These are phyloP conservation scores for Pantala flavescens DNA, from an alignment of 1,140 invertebrate species.

Conservation along the genomic window DNA sequence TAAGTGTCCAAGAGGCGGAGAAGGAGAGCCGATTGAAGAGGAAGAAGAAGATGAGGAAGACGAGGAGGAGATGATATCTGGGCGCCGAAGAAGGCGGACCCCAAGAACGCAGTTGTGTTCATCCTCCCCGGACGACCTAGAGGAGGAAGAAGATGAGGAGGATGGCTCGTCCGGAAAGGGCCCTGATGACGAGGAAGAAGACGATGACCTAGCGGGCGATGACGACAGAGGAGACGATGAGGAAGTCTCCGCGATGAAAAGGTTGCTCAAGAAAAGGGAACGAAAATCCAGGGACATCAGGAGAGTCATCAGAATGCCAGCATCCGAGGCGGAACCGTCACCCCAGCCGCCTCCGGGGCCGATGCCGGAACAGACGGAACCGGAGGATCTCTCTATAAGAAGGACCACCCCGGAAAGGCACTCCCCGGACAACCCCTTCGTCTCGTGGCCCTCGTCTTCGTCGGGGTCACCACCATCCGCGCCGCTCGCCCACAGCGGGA, in stretches of 20 bases:
- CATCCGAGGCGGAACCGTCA: conserved; percentile 25
- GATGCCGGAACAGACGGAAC: conserved; percentile 74
- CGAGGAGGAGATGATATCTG: conserved; percentile 30
- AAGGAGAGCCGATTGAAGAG: conserved; percentile 23
- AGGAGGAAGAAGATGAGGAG: conserved; percentile 24
- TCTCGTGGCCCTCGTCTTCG: not conserved
- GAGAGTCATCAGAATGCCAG: conserved; percentile 29
- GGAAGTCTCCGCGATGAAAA: conserved; percentile 26
- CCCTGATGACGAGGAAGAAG: conserved; percentile 22
- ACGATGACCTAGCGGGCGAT: conserved; percentile 24
- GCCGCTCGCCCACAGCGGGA: not conserved
- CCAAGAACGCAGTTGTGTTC: not conserved
- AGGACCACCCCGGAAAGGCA: conserved; percentile 12
- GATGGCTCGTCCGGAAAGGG: conserved; percentile 16
- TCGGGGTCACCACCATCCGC: not conserved
- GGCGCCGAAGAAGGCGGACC: conserved; percentile 18
- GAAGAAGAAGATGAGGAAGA: conserved; percentile 30
- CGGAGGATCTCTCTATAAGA: conserved; percentile 68
- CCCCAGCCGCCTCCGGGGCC: conserved; percentile 33
- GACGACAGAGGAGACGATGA: conserved; percentile 30
- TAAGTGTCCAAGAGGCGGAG: conserved; percentile 52
- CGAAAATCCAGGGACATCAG: conserved; percentile 37
- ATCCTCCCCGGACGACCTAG: not conserved
- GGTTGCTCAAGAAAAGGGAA: conserved; percentile 25
- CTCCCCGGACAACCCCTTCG: not conserved